Evolutionary conservation across 2,888 invertebrate species (phyloP).

Genomic region (Amphiduros pacificus): DNA sequence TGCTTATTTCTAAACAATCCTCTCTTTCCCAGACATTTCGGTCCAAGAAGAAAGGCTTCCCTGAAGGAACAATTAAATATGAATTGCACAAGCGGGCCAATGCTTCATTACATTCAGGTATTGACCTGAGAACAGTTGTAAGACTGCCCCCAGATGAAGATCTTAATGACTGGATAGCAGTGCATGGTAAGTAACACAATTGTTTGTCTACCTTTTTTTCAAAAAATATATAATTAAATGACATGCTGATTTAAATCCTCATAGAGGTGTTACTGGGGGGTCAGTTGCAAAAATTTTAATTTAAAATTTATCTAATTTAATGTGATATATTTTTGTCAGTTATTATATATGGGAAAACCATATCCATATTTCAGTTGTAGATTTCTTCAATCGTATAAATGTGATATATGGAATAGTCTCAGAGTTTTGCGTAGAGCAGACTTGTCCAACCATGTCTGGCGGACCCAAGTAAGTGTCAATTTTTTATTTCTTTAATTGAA

Average conservation of each 20-base stretch:
- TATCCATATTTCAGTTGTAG: conserved; percentile 72
- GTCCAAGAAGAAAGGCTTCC: conserved; percentile 85
- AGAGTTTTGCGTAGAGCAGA: conserved; percentile 75
- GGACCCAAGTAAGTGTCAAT: conserved; percentile 69
- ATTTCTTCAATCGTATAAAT: conserved; percentile 92
- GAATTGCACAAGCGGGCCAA: conserved; percentile 88
- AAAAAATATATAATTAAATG: background rate
- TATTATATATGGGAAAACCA: too few relatives aligned
- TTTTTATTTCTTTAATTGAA: background rate
- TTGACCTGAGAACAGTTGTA: conserved; percentile 80
- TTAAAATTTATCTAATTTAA: too few relatives aligned
- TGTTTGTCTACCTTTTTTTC: background rate
- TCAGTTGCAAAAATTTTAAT: background rate
- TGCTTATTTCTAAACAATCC: too few relatives aligned
- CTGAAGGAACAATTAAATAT: conserved; percentile 82
- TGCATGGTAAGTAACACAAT: conserved; percentile 71
- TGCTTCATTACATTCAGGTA: conserved; percentile 85
- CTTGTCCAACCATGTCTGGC: conserved; percentile 89
- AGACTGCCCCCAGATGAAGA: conserved; percentile 79
- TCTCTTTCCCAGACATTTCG: conserved; percentile 76
- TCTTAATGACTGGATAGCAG: conserved; percentile 88
- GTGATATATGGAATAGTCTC: conserved; percentile 87
- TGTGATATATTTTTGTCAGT: too few relatives aligned
- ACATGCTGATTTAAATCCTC: background rate
- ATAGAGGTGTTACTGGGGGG: background rate